phyloP scores from a whole-genome alignment of 2,797 vertebrate genomes.

The Natrix natrix region DNA sequence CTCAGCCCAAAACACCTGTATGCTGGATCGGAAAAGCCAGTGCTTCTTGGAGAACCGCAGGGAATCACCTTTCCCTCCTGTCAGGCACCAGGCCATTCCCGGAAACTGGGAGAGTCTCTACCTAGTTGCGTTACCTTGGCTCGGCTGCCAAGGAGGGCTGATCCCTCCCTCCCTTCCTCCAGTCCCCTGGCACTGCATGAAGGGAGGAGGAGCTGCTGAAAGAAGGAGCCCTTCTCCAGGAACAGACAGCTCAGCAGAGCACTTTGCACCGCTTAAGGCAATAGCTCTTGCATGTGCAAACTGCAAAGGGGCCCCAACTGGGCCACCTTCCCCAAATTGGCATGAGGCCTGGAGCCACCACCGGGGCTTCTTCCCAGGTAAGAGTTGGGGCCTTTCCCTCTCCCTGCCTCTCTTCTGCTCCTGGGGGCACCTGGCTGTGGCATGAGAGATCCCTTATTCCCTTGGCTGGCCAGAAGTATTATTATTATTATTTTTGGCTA shows the following conservation, averaged over 20 bases:
- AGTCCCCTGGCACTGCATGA: slow-evolving; percentile 58
- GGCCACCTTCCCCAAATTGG: not conserved
- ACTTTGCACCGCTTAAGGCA: not conserved
- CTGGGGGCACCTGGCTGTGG: not conserved
- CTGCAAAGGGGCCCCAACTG: not conserved
- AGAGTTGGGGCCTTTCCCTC: slow-evolving; percentile 19
- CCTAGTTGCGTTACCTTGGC: slow-evolving; percentile 62
- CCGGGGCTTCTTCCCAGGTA: slow-evolving; percentile 18
- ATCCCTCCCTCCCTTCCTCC: slow-evolving; percentile 51
- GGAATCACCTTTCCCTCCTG: slow-evolving; percentile 4
- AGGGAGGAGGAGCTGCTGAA: slow-evolving; percentile 60
- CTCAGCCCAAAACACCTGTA: not conserved
- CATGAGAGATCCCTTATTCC: not conserved
- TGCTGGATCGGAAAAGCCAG: not conserved
- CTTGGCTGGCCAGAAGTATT: not conserved
- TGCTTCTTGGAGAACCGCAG: not conserved
- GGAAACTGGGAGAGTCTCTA: slow-evolving; percentile 37
- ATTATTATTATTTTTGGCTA: too few relatives aligned
- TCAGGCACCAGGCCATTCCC: slow-evolving; percentile 20
- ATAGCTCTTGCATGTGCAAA: not conserved
- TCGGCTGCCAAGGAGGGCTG: slow-evolving; percentile 29
- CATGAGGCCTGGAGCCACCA: not conserved
- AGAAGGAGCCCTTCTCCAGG: slow-evolving; percentile 50
- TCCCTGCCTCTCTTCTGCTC: not conserved
- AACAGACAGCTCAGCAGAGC: slow-evolving; percentile 36